A percentile compares a stretch with the other conserved stretches of the same genome.
Conservation (phyloP, 2,113 vertebrate species). For the Phocoena sinus region DNA sequence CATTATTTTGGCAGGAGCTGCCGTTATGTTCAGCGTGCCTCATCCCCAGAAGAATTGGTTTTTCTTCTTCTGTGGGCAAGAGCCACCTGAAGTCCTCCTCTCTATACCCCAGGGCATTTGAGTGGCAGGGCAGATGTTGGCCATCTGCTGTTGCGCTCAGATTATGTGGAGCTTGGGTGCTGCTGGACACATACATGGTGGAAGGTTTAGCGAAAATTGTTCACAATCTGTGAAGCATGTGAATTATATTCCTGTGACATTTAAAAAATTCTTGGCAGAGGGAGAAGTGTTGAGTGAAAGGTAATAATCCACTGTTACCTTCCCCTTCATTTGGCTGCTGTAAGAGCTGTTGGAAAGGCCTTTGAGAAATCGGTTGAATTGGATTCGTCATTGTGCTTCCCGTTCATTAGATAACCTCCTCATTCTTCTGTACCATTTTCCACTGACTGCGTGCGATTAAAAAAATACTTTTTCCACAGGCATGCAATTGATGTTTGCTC, state of each 20-base stretch:
- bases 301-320: conserved; percentile 64
- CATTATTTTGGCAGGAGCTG: neutral
- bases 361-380: conserved; percentile 35
- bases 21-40: rapidly evolving
- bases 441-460: neutral
- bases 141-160: conserved; percentile 40
- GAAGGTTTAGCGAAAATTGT: conserved; percentile 72
- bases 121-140: conserved; percentile 5
- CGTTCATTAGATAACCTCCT: neutral
- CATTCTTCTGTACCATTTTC: neutral
- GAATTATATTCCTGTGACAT: conserved; percentile 73
- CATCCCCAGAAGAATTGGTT: neutral
- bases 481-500: neutral
- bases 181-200: conserved; percentile 60
- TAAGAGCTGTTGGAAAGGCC: conserved; percentile 30
- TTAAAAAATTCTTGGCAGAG: conserved; percentile 74
- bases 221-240: conserved; percentile 75
- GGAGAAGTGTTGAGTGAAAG: conserved; percentile 69
- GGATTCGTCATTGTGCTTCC: conserved; percentile 28
- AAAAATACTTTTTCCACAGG: conserved; percentile 1
- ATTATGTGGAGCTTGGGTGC: conserved; percentile 63
- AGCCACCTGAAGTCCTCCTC: neutral
- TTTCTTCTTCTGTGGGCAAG: neutral
- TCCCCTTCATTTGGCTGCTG: conserved; percentile 48
- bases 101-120: neutral